These are phyloP conservation scores for Apomyelois bistriatella DNA, from an alignment of 2,888 invertebrate genomes.

Conservation along the genomic window DNA sequence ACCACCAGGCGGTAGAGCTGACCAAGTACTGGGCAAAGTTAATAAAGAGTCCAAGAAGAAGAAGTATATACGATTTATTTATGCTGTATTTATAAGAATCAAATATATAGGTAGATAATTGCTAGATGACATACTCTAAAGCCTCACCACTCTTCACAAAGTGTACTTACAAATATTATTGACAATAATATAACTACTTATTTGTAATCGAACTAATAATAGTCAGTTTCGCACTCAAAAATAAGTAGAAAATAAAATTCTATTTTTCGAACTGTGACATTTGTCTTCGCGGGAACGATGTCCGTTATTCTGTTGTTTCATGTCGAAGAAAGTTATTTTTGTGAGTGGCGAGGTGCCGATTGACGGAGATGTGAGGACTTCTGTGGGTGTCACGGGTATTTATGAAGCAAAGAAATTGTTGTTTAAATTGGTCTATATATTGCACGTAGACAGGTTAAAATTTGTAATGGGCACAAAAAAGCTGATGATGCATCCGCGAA, in stretches of 20 bases:
- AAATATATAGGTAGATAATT: too few species aligned
- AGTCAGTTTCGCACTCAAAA: constrained; percentile 8
- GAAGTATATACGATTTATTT: too few species aligned
- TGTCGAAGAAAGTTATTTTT: constrained; percentile 48
- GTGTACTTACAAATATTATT: too few species aligned
- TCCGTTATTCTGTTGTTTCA: constrained; percentile 54
- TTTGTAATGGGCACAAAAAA: too few species aligned
- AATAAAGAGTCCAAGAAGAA: too few species aligned
- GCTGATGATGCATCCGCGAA: too few species aligned
- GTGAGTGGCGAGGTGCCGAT: constrained; percentile 48
- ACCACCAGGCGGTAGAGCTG: too few species aligned
- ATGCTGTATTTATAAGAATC: too few species aligned
- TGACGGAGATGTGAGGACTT: constrained; percentile 50
- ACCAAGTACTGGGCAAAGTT: too few species aligned
- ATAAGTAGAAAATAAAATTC: constrained; percentile 30
- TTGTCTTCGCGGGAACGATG: constrained; percentile 51
- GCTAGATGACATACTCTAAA: too few species aligned
- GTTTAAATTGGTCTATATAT: background rate
- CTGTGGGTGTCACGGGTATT: constrained; percentile 30
- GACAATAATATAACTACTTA: background rate
- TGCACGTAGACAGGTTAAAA: too few species aligned
- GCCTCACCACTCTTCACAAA: too few species aligned
- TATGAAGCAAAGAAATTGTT: background rate
- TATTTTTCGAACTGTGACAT: constrained; percentile 51
- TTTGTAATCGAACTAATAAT: constrained; percentile 4